phyloP scores from a whole-genome alignment of 2,888 invertebrate species.

The Pseudoips prasinana region DNA sequence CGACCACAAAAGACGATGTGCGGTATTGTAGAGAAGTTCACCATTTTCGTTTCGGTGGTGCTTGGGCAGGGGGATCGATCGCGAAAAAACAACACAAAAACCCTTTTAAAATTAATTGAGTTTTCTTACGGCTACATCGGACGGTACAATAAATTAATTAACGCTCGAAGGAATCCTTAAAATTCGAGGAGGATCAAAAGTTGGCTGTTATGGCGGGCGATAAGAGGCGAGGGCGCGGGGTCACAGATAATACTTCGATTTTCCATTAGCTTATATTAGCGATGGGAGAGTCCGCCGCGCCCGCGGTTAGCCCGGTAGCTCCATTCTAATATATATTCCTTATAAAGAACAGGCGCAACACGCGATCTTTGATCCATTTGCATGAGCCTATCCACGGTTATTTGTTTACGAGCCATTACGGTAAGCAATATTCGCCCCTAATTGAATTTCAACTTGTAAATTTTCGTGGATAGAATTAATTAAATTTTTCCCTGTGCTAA shows the following conservation, averaged over 20 bases:
- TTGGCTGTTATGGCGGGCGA: constrained; percentile 51
- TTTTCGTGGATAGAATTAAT: constrained; percentile 69
- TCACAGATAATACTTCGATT: constrained; percentile 78
- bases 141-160: constrained; percentile 80
- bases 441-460: constrained; percentile 73
- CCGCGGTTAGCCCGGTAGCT: constrained; percentile 60
- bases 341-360: constrained; percentile 70
- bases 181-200: constrained; percentile 80
- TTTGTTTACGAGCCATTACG: constrained; percentile 72
- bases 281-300: constrained; percentile 69
- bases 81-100: constrained; percentile 79
- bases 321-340: constrained; percentile 74
- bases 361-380: constrained; percentile 79
- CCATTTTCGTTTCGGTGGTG: constrained; percentile 59
- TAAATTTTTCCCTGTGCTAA: constrained; percentile 60
- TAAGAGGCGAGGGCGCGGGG: constrained; percentile 41
- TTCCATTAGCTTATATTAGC: constrained; percentile 79
- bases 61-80: constrained; percentile 51
- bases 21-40: constrained; percentile 63
- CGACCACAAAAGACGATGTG: constrained; percentile 56
- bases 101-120: constrained; percentile 83
- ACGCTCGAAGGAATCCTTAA: constrained; percentile 79
- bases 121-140: constrained; percentile 80
- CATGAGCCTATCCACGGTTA: constrained; percentile 60
- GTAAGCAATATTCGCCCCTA: constrained; percentile 64